phyloP scores from a whole-genome alignment of 1,140 invertebrate genomes.

The Drosophila nannoptera region DNA sequence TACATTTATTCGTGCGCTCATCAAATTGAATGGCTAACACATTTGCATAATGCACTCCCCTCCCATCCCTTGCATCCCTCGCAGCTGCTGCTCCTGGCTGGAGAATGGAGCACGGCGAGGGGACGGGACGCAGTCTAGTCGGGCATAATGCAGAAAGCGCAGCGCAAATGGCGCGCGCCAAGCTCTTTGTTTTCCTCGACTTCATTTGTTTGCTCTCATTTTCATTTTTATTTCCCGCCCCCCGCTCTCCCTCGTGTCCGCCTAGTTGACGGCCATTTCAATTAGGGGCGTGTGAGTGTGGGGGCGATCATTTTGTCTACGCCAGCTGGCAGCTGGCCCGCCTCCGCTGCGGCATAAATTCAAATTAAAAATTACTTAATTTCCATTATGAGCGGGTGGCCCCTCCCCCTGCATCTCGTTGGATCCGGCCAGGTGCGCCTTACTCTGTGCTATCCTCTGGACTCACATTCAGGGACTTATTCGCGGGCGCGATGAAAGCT shows the following conservation, averaged over 20 bases:
- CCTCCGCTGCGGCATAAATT: constrained; percentile 14
- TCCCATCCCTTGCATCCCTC: constrained; percentile 25
- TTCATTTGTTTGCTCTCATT: constrained; percentile 6
- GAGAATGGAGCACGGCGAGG: no score
- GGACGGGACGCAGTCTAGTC: no score
- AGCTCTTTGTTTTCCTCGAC: constrained; percentile 24
- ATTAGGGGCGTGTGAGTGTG: constrained; percentile 36
- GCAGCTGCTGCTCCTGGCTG: neutral
- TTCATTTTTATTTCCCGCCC: neutral
- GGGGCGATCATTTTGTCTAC: neutral
- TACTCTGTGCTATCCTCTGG: no score
- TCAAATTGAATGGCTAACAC: constrained; percentile 66
- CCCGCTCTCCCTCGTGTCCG: neutral
- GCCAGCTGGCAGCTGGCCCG: neutral
- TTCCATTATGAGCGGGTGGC: constrained; percentile 6
- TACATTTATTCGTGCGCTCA: constrained; percentile 63
- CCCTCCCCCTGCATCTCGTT: no score
- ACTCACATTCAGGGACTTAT: no score
- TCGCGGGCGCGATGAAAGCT: no score
- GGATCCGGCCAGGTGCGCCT: no score
- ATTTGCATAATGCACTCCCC: constrained; percentile 51
- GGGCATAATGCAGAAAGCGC: constrained; percentile 21
- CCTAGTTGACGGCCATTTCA: constrained; percentile 43
- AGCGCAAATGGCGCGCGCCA: constrained; percentile 55
- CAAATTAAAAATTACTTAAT: constrained; percentile 8